Base-by-base conservation (phyloP, 2,113 vertebrate species). In the Tenrec ecaudatus region DNA sequence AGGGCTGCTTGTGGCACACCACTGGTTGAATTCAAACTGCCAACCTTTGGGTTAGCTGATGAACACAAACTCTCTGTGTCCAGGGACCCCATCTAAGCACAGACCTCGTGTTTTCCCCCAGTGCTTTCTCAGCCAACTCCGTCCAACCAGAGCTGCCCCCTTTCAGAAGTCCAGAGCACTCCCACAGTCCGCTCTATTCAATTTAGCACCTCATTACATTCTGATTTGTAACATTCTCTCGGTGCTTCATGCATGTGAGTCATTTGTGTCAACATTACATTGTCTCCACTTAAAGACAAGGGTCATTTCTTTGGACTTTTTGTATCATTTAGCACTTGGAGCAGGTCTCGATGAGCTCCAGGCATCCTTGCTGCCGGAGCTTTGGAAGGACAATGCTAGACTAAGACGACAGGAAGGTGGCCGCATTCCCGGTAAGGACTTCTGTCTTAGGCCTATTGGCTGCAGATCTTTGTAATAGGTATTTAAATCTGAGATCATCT, bases 171-270 rank as follows among this genome's bases (percentile, higher is more conserved):
- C 23, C n/a, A 9, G 71, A 25, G 40, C 60, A 33, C 29, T n/a
- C 69, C 93, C 73, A 31, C 15, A 69, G 69, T 60, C 88, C 40
- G 64, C 80, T 86, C 95, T 85, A 94, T 84, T 95, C 92, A 90
- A 94, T 95, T 95, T 95, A 95, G 93, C 88, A 95, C 86, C 93
- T 95, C 96, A 92, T 96, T 95, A 90, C 85, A 16, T 93, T 90
- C 92, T 90, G 90, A 96, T 90, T 95, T 96, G 92, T 95, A 86
- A 93, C 95, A 94, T 86, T 95, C 96, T 92, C 92, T 94, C 94
- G 92, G 82, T 81, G 92, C 80, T 93, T 94, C 95, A 88, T 90
- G 95, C 90, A 57, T 90, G 29, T 88, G 84, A 93, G 92, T 95
- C 95, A 94, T 90, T 92, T 86, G 66, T 93, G 93, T 95, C 93